Base-by-base conservation (phyloP, 2,888 invertebrate species). In the Omphaloscelis lunosa region DNA sequence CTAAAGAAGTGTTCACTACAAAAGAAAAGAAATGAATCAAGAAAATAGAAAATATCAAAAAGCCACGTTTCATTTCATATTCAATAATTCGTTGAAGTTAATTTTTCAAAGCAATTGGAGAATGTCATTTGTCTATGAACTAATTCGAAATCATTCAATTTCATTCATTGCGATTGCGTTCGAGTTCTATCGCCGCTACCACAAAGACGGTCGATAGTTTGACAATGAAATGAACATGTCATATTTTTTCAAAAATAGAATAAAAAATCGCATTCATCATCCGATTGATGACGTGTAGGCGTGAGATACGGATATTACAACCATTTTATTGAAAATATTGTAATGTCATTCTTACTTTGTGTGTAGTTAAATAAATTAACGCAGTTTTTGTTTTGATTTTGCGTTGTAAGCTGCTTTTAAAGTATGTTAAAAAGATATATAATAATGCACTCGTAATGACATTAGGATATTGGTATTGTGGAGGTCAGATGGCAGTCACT, bases 241-340 rank as follows among this genome's bases (percentile, higher is more conserved):
- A 69, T 56, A 39, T 51, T 59, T 56, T 17, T 56, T 17, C n/a
- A 51, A 79, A 51, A 82, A 69, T 29, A 29, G 45, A 53, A 39
- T 15, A 17, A 72, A 51, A 61, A 65, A 48, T 1, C 2, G 6
- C 29, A 83, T 83, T 59, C 12, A 41, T 83, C 83, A 83, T 83
- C 27, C 4, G n/a, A 23, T 0, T 59, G 69, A 63, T 41, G 76
- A 76, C 29, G 70, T 56, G 83, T 70, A 66, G 83, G 83, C 72
- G 83, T 72, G 83, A 76, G 58, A 59, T 41, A 75, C 23, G 69
- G 72, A 34, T 72, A 48, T 39, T 70, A 75, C 0, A 6, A 61
- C 4, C 20, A 45, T 82, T 79, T 75, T 66, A 80, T 83, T 80
- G 48, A 59, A 39, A 59, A 71, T 74, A 82, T 71, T 82, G 74